phyloP scores from a whole-genome alignment of 2,113 vertebrate species.

The Hippoglossus stenolepis region DNA sequence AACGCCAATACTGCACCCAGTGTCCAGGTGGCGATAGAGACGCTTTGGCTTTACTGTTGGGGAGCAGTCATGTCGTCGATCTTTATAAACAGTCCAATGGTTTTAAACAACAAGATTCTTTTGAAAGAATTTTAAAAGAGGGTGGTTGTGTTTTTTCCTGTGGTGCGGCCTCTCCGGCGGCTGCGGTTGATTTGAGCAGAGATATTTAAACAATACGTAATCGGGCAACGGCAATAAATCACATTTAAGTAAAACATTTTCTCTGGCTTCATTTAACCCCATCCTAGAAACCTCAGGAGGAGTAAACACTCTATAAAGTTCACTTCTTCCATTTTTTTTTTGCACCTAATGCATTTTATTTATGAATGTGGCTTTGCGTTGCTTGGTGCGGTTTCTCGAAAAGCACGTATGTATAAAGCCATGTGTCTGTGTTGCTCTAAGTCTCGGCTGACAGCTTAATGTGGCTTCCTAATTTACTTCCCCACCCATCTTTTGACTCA shows the following conservation, averaged over 20 bases:
- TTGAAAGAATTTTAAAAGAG: constrained; percentile 22
- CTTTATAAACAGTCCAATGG: too few species aligned
- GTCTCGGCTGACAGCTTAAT: constrained; percentile 44
- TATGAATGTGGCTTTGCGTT: constrained; percentile 21
- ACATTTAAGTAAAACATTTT: constrained; percentile 4
- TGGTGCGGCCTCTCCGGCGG: constrained; percentile 17
- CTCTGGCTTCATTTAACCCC: background rate
- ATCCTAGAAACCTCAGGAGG: background rate
- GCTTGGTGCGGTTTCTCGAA: constrained; percentile 24
- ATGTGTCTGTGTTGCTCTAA: constrained; percentile 47
- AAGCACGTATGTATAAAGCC: constrained; percentile 34
- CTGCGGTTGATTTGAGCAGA: constrained; percentile 33
- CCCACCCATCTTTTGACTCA: constrained; percentile 42
- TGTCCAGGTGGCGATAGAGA: too few species aligned
- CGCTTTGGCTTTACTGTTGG: too few species aligned
- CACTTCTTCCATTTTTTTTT: constrained; percentile 15
- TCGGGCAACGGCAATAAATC: constrained; percentile 18
- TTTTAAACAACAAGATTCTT: background rate
- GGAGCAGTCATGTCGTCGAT: too few species aligned
- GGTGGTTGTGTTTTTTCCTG: constrained; percentile 37
- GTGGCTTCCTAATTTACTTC: constrained; percentile 60
- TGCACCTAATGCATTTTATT: background rate
- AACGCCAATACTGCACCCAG: too few species aligned
- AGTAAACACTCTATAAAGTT: constrained; percentile 25
- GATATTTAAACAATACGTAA: constrained; percentile 16